Percentiles rank a stretch among this genome's conserved stretches.
Evolutionary conservation across 2,113 vertebrate species (phyloP).

Genomic region (Rhabdomys dilectus): DNA sequence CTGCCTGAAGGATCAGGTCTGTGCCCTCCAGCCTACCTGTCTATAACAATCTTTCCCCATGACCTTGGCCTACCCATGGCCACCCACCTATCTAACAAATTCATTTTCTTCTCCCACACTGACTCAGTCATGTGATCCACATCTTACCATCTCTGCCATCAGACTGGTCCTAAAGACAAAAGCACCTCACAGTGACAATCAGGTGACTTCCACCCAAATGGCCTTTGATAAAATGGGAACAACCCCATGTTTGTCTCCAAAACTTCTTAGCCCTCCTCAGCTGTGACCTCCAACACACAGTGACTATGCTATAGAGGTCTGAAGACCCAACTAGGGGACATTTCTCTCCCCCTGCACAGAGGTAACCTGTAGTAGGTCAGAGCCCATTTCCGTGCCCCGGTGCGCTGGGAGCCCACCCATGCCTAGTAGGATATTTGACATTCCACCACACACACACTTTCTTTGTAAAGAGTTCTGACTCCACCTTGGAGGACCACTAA

Average conservation of each 20-base stretch:
- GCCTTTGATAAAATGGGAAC: not conserved
- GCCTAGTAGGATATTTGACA: not conserved
- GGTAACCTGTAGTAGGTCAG: not conserved
- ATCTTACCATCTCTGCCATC: not conserved
- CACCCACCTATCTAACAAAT: not conserved
- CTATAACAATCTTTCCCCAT: not conserved
- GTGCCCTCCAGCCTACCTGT: not conserved
- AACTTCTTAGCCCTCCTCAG: not conserved
- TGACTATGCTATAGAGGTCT: not conserved
- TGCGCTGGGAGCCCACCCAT: not conserved
- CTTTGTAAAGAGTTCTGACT: not conserved
- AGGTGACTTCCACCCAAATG: not conserved
- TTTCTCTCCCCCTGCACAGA: not conserved
- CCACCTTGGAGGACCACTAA: not conserved
- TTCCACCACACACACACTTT: not conserved
- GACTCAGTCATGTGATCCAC: not conserved
- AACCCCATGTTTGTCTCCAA: accelerated
- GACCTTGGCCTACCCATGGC: not conserved
- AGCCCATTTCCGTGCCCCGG: not conserved
- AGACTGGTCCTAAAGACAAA: not conserved
- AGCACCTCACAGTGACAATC: accelerated
- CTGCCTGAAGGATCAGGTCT: accelerated
- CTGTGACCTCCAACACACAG: not conserved
- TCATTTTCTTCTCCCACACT: not conserved
- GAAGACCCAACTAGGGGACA: not conserved